These are phyloP conservation scores for Caenorhabditis drosophilae DNA, from an alignment of 2,888 invertebrate genomes.

Conservation along the genomic window DNA sequence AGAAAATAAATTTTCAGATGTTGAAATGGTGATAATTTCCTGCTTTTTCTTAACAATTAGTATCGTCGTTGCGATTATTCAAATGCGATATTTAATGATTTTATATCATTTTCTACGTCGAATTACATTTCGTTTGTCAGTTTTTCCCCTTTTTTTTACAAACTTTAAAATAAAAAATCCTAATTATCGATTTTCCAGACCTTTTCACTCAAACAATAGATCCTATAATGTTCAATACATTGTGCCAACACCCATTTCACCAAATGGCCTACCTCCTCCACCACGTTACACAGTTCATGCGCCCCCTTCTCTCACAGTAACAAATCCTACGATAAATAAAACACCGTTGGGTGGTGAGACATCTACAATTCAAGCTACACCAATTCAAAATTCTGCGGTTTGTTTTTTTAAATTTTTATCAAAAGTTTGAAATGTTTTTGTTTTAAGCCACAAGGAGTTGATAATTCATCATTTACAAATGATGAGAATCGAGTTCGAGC, in stretches of 20 bases:
- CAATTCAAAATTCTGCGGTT: not conserved
- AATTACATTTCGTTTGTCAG: constrained; percentile 20
- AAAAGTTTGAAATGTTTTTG: not conserved
- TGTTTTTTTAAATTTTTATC: too few species aligned
- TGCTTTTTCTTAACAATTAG: constrained; percentile 32
- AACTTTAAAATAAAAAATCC: not conserved
- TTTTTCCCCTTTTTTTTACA: not conserved
- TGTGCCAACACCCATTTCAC: constrained; percentile 34
- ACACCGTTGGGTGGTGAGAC: not conserved
- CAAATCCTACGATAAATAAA: constrained; percentile 3
- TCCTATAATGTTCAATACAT: constrained; percentile 31
- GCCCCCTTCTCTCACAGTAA: constrained; percentile 3
- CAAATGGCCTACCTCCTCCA: constrained; percentile 33
- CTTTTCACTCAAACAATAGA: not conserved
- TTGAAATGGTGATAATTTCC: constrained; percentile 29
- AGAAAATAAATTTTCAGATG: constrained; percentile 6
- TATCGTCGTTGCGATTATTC: constrained; percentile 31
- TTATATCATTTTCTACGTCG: constrained; percentile 30
- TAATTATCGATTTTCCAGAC: not conserved
- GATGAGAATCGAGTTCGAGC: constrained; percentile 8
- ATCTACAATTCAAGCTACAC: not conserved
- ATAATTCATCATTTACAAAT: too few species aligned
- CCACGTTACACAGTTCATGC: constrained; percentile 26
- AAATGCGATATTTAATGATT: constrained; percentile 32
- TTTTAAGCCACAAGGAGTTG: not conserved